Evolutionary conservation across 2,888 invertebrate species (phyloP).

Genomic region (Steinernema carpocapsae): DNA sequence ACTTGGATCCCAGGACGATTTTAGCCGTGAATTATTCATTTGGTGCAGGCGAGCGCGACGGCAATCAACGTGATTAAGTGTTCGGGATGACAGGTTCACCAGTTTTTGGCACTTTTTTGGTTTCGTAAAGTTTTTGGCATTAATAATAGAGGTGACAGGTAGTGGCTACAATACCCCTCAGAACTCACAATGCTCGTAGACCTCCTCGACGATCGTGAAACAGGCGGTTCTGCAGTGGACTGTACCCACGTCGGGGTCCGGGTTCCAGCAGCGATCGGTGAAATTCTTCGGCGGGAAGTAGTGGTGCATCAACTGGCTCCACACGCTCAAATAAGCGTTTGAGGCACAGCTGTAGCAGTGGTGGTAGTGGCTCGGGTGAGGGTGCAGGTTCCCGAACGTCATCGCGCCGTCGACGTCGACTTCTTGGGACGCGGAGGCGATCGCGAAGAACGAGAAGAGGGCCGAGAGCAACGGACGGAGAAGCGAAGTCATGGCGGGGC

Average conservation of each 20-base stretch:
- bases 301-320: conserved; percentile 60
- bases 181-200: conserved; percentile 51
- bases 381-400: background rate
- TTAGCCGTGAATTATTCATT: conserved; percentile 21
- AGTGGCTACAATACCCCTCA: background rate
- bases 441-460: too few species aligned
- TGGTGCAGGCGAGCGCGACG: background rate
- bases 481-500: background rate
- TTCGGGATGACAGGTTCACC: too few species aligned
- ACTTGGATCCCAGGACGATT: too few species aligned
- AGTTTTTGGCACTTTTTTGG: background rate
- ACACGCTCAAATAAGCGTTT: conserved; percentile 56
- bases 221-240: conserved; percentile 60
- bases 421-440: too few species aligned
- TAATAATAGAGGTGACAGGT: too few species aligned
- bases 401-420: background rate
- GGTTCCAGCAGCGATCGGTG: conserved; percentile 56
- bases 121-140: background rate
- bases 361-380: conserved; percentile 23
- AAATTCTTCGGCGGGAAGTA: conserved; percentile 67
- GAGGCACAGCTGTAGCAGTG: conserved; percentile 59
- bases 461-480: background rate
- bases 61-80: conserved; percentile 19
- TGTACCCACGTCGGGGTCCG: conserved; percentile 51
- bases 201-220: conserved; percentile 61